Percentiles rank a stretch among this genome's conserved stretches.
phyloP scores from a whole-genome alignment of 2,888 invertebrate genomes.

The Notocelia uddmanniana region DNA sequence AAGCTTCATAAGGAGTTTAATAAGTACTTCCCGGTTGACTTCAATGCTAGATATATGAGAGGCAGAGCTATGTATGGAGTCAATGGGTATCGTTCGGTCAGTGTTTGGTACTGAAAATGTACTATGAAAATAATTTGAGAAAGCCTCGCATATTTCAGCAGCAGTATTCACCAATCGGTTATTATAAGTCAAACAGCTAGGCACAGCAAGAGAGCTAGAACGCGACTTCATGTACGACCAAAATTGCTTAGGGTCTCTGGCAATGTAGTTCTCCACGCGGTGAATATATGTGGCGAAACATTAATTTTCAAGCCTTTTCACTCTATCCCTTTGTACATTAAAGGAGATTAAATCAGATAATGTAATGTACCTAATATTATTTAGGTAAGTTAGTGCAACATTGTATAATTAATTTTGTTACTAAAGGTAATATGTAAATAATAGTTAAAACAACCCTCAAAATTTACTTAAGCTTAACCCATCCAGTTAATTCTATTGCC shows the following conservation, averaged over 20 bases:
- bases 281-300: not conserved
- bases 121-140: not conserved
- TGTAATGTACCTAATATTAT: too few species aligned
- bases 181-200: not conserved
- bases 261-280: not conserved
- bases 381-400: too few species aligned
- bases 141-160: not conserved
- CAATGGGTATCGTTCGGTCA: too few species aligned
- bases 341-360: too few species aligned
- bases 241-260: not conserved
- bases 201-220: not conserved
- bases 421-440: too few species aligned
- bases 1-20: not conserved
- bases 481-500: conserved; percentile 9
- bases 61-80: not conserved
- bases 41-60: not conserved
- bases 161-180: not conserved
- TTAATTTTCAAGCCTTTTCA: not conserved
- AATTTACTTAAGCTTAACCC: not conserved
- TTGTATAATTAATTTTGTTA: too few species aligned
- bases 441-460: not conserved
- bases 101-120: too few species aligned
- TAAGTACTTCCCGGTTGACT: not conserved
- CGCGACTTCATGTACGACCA: not conserved
- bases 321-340: not conserved